These are phyloP conservation scores for Microtus oregoni DNA, from an alignment of 2,113 vertebrate species.

Conservation along the genomic window DNA sequence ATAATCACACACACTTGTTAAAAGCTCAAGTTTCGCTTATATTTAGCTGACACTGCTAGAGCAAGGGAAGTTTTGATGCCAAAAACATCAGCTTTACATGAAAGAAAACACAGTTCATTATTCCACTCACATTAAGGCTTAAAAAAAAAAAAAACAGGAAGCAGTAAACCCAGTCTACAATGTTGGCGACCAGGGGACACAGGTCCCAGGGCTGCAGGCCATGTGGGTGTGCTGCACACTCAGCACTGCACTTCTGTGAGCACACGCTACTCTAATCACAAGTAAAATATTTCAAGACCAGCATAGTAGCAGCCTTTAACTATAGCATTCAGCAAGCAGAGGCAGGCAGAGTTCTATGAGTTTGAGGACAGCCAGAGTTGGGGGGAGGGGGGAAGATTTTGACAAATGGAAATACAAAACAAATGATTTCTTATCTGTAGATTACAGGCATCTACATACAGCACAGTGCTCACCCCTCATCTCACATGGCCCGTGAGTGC, in stretches of 20 bases:
- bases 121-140: not conserved
- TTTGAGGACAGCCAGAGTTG: not conserved
- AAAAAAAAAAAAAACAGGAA: not conserved
- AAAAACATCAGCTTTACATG: not conserved
- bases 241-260: not conserved
- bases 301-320: not conserved
- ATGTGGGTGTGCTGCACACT: not conserved
- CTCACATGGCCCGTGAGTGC: not conserved
- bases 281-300: not conserved
- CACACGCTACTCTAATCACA: not conserved
- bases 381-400: too few species aligned
- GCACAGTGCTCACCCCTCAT: not conserved
- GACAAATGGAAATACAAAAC: not conserved
- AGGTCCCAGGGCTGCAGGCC: not conserved
- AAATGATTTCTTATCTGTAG: not conserved
- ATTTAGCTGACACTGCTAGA: not conserved
- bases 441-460: not conserved
- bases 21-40: slow-evolving; percentile 33
- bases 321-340: not conserved
- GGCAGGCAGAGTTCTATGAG: too few species aligned
- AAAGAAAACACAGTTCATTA: not conserved
- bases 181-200: not conserved
- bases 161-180: not conserved
- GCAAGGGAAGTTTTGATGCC: not conserved
- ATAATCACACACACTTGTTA: not conserved